phyloP scores from a whole-genome alignment of 2,888 invertebrate species.

The Protonemura montana region DNA sequence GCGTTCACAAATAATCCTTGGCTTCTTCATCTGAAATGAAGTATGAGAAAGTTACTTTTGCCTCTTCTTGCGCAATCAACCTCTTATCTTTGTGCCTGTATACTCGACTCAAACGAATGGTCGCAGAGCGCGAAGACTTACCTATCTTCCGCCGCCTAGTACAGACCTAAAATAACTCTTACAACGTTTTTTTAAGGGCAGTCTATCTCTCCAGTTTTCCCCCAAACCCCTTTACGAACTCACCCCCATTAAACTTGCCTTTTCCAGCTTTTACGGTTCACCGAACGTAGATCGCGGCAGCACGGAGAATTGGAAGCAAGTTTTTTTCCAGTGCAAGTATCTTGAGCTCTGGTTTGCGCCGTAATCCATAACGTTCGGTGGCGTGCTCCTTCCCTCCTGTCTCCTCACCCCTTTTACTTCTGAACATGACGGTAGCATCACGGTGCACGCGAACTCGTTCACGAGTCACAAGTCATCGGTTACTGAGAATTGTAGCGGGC shows the following conservation, averaged over 20 bases:
- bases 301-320: neutral
- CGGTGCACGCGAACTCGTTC: neutral
- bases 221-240: neutral
- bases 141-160: neutral
- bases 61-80: too few species aligned
- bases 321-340: neutral
- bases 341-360: neutral
- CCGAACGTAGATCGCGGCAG: neutral
- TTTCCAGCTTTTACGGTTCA: neutral
- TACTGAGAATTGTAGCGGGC: too few species aligned
- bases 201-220: neutral
- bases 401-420: neutral
- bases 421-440: neutral
- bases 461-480: neutral
- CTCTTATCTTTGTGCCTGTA: too few species aligned
- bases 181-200: neutral
- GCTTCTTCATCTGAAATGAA: too few species aligned
- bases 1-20: too few species aligned
- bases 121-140: neutral
- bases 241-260: conserved; percentile 5
- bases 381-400: too few species aligned
- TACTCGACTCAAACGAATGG: neutral
- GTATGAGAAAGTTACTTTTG: too few species aligned
- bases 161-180: neutral
- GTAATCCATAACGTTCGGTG: conserved; percentile 7